A percentile compares a stretch with the other conserved stretches of the same genome.
Conservation (phyloP, 2,797 vertebrate species). For the Morus bassanus region DNA sequence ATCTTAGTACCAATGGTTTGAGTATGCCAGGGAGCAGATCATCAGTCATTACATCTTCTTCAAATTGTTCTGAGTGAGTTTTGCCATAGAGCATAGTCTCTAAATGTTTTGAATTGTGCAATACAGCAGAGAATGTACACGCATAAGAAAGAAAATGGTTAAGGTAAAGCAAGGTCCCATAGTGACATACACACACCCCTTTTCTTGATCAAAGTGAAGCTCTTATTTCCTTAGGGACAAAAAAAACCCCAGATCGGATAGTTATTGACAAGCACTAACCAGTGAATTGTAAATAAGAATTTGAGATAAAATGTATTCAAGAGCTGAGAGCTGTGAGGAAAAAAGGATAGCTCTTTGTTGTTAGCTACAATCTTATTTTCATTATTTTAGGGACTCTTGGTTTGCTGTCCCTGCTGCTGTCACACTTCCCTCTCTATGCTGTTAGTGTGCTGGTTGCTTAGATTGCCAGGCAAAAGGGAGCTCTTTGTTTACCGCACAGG, state of each 20-base stretch:
- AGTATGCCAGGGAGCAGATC: neutral
- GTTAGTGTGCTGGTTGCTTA: neutral
- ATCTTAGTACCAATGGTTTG: neutral
- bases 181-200: neutral
- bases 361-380: constrained; percentile 17
- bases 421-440: neutral
- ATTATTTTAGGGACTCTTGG: neutral
- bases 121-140: neutral
- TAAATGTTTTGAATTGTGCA: neutral
- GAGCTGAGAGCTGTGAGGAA: neutral
- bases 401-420: constrained; percentile 16
- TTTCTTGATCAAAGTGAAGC: constrained; percentile 22
- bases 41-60: neutral
- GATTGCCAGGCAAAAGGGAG: neutral
- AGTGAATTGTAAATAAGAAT: constrained; percentile 17
- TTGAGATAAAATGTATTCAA: constrained; percentile 2
- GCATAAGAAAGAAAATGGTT: neutral
- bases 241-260: neutral
- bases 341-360: neutral
- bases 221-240: constrained; percentile 3
- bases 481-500: constrained; percentile 21
- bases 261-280: constrained; percentile 3
- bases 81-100: neutral
- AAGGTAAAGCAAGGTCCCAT: neutral
- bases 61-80: neutral